A percentile compares a stretch with the other conserved stretches of the same genome.
These are phyloP conservation scores for Meloe dianella DNA, from an alignment of 2,888 invertebrate species.

Conservation along the genomic window DNA sequence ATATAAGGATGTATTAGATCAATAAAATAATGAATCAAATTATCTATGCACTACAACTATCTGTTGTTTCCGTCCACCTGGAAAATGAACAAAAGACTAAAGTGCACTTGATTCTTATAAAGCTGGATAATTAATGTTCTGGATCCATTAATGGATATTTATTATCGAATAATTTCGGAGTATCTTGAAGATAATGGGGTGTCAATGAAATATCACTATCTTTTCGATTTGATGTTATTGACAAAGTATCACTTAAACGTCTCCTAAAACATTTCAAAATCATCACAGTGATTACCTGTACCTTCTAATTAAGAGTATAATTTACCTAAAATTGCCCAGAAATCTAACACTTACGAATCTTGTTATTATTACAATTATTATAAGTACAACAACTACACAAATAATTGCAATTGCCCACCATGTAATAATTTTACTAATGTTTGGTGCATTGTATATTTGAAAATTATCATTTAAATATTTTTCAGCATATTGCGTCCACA, in stretches of 20 bases:
- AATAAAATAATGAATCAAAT: too few species aligned
- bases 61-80: too few species aligned
- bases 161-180: constrained; percentile 37
- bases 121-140: constrained; percentile 14
- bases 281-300: not conserved
- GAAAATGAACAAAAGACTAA: too few species aligned
- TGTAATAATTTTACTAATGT: constrained; percentile 15
- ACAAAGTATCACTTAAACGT: constrained; percentile 15
- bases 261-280: constrained; percentile 15
- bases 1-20: too few species aligned
- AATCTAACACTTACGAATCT: not conserved
- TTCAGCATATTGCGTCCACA: constrained; percentile 35
- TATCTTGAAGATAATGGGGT: constrained; percentile 34
- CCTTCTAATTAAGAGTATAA: not conserved
- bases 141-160: constrained; percentile 29
- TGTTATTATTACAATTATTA: not conserved
- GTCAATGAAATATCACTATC: constrained; percentile 24
- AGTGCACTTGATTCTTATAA: too few species aligned
- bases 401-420: constrained; percentile 31
- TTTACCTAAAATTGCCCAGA: not conserved
- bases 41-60: too few species aligned
- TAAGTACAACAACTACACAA: constrained; percentile 16
- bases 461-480: constrained; percentile 24
- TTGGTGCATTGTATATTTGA: constrained; percentile 26
- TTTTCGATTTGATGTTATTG: constrained; percentile 18